phyloP scores from a whole-genome alignment of 2,797 vertebrate genomes.

The Epinephelus coioides region DNA sequence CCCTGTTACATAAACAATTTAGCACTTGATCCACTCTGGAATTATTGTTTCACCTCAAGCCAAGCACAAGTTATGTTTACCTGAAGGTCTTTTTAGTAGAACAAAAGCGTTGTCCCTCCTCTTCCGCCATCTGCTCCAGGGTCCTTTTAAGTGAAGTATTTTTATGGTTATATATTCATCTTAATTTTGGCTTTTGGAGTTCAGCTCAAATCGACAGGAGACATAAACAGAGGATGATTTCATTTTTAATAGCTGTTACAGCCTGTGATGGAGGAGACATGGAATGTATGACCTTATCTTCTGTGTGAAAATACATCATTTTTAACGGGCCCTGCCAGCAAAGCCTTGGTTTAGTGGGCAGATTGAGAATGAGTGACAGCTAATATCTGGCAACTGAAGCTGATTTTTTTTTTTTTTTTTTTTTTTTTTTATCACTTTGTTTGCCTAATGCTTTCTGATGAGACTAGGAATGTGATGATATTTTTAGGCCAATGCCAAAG shows the following conservation, averaged over 20 bases:
- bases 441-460: neutral
- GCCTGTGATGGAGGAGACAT: slow-evolving; percentile 14
- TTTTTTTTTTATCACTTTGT: slow-evolving; percentile 1
- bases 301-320: slow-evolving; percentile 23
- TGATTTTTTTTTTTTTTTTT: neutral
- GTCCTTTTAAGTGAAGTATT: slow-evolving; percentile 5
- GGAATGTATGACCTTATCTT: slow-evolving; percentile 38
- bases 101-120: slow-evolving; percentile 38
- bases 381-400: slow-evolving; percentile 22
- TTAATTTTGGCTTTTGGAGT: slow-evolving; percentile 23
- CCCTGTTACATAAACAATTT: slow-evolving; percentile 58
- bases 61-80: slow-evolving; percentile 36
- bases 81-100: slow-evolving; percentile 27
- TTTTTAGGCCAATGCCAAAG: neutral
- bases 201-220: slow-evolving; percentile 13
- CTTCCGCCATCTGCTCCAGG: neutral
- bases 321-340: slow-evolving; percentile 5
- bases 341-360: slow-evolving; percentile 6
- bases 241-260: slow-evolving; percentile 25
- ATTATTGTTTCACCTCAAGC: slow-evolving; percentile 60
- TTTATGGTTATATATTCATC: slow-evolving; percentile 29
- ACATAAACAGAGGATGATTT: slow-evolving; percentile 17
- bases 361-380: slow-evolving; percentile 19
- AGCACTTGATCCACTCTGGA: slow-evolving; percentile 41
- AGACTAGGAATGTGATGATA: neutral